phyloP scores from a whole-genome alignment of 2,113 vertebrate species.

The Eubucco bourcierii region DNA sequence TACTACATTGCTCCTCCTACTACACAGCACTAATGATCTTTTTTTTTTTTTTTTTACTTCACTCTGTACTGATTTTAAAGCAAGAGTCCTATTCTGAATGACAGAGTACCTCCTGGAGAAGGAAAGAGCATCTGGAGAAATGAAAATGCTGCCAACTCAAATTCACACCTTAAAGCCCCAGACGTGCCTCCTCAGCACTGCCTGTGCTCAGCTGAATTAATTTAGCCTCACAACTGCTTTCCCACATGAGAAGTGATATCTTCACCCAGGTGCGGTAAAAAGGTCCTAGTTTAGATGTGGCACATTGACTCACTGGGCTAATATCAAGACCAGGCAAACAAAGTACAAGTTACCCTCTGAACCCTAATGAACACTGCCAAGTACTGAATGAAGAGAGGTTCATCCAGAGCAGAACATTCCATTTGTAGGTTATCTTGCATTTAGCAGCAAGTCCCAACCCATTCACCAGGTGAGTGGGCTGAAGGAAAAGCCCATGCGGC shows the following conservation, averaged over 20 bases:
- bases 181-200: neutral
- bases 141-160: neutral
- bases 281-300: neutral
- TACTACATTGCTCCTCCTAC: constrained; percentile 6
- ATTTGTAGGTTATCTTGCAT: neutral
- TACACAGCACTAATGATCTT: neutral
- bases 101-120: constrained; percentile 25
- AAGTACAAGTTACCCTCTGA: neutral
- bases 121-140: neutral
- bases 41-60: neutral
- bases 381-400: neutral
- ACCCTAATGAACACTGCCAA: neutral
- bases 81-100: constrained; percentile 6
- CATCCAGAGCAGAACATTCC: rapidly evolving
- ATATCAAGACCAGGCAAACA: neutral
- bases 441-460: neutral
- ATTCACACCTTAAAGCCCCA: neutral
- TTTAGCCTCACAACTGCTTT: neutral
- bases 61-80: neutral
- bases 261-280: neutral
- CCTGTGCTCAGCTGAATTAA: neutral
- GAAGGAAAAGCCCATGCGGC: neutral
- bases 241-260: neutral
- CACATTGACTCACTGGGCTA: neutral
- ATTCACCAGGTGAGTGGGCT: neutral